Conservation (phyloP, 2,888 invertebrate genomes). For the Ochropleura leucogaster region DNA sequence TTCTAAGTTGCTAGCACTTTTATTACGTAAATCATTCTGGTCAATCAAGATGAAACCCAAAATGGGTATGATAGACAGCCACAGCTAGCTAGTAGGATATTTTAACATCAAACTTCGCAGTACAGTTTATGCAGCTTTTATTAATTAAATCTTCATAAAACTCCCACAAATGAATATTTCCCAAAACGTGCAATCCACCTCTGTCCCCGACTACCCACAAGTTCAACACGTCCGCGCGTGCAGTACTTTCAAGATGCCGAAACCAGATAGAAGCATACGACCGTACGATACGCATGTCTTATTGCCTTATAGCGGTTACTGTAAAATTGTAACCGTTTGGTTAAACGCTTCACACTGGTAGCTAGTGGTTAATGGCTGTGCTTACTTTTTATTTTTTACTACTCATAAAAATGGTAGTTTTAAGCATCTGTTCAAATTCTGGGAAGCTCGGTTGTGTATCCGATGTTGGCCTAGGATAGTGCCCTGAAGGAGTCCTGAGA, state of each 20-base stretch:
- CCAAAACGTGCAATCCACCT: constrained; percentile 49
- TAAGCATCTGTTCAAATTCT: constrained; percentile 49
- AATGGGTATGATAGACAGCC: not conserved
- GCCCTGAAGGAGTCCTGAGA: constrained; percentile 33
- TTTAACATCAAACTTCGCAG: not conserved
- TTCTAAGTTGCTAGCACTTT: not conserved
- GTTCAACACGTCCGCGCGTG: constrained; percentile 80
- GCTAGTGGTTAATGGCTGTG: constrained; percentile 53
- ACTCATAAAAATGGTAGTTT: constrained; percentile 45
- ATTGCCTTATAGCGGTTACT: constrained; percentile 73
- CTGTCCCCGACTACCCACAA: constrained; percentile 61
- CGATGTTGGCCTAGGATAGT: constrained; percentile 25
- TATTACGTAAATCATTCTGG: not conserved
- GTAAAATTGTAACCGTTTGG: constrained; percentile 71
- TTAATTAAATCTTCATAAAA: not conserved
- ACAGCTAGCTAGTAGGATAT: not conserved
- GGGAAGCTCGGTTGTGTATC: constrained; percentile 38
- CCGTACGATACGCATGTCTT: constrained; percentile 70
- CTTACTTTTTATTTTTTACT: constrained; percentile 50
- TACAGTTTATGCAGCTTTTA: not conserved
- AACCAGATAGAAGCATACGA: constrained; percentile 75
- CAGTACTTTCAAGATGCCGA: constrained; percentile 79
- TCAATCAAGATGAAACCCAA: not conserved
- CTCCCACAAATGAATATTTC: not conserved
- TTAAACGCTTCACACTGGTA: constrained; percentile 62